Evolutionary conservation across 2,888 invertebrate species (phyloP), one percentile per base, ranked within the genome.

Genomic region (Acanthococcus lagerstroemiae): DNA sequence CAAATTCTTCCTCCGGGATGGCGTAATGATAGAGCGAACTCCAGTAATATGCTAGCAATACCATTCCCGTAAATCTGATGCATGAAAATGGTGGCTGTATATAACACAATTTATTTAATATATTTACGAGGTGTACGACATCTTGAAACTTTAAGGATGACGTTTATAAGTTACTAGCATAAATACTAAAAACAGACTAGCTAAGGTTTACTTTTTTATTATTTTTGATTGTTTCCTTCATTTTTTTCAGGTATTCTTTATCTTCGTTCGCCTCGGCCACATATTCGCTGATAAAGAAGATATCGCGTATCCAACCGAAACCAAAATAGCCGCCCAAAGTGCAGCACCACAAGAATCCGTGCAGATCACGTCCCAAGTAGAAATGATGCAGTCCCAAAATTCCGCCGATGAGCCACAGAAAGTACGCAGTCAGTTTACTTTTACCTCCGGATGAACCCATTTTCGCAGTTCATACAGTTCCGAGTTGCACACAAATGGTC

Each of bases 271-370:
- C 85, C 70, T 92, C 90, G 65, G 83, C 81, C 2, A 94, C 91
- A 77, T 94, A 95, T 63, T 85, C 81, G 0, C 91, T 90, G 66
- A 96, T 87, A 69, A 84, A 82, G 72, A 89, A 88, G 1, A 92
- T 75, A 75, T 96, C 96, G 6, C 87, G 80, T 1, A 95, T 72
- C 89, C 93, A 94, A 7, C 95, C 95, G 17, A 89, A 73, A 0
- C 91, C 89, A 72, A 84, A 80, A 73, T 89, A 90, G 3, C 94
- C 94, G 1, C 90, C 94, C 19, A 90, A 77, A 0, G 92, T 90
- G 67, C 86, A 85, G 84, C 90, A 89, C 84, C 90, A 92, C 0
- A 94, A 80, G 74, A 95, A 89, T 0, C 91, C 95, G 72, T 96
- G 96, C 22, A 85, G 81, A 76, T 95, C 92, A 66, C 95, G 81